Evolutionary conservation across 2,797 vertebrate species (phyloP).

Genomic region (Rhinogobio ventralis): DNA sequence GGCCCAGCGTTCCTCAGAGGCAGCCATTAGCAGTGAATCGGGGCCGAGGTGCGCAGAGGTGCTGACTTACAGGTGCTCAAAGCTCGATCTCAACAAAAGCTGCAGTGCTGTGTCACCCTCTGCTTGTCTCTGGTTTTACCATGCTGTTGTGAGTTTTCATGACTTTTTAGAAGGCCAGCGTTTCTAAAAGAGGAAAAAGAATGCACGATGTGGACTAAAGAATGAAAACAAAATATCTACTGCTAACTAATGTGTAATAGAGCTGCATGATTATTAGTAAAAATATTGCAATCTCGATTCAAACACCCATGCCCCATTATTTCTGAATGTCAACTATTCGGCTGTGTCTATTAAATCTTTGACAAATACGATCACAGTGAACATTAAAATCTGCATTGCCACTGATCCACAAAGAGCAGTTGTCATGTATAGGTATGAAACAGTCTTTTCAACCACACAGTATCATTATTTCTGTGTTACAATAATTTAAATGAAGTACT

Average conservation of each 20-base stretch:
- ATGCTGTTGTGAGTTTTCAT: slow-evolving; percentile 15
- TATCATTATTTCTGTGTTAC: background rate
- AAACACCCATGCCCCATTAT: background rate
- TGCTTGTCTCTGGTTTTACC: slow-evolving; percentile 18
- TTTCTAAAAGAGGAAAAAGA: slow-evolving; percentile 27
- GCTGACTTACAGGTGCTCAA: slow-evolving; percentile 52
- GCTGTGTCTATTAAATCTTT: background rate
- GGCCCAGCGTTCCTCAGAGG: slow-evolving; percentile 37
- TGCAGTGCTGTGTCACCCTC: slow-evolving; percentile 21
- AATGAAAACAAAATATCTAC: slow-evolving; percentile 18
- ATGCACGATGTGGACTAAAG: slow-evolving; percentile 6
- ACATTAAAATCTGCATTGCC: background rate
- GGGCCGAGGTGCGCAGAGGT: slow-evolving; percentile 18
- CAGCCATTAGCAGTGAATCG: slow-evolving; percentile 50
- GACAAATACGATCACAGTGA: background rate
- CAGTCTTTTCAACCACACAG: background rate
- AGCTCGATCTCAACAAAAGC: slow-evolving; percentile 11
- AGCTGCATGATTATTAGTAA: background rate
- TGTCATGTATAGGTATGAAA: background rate
- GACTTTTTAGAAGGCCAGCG: slow-evolving; percentile 36
- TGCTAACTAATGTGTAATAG: background rate
- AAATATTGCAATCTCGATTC: background rate
- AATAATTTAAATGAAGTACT: background rate
- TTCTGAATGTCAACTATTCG: background rate
- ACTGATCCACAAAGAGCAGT: background rate